Conservation (phyloP, 2,888 invertebrate species). For the Encarsia formosa region DNA sequence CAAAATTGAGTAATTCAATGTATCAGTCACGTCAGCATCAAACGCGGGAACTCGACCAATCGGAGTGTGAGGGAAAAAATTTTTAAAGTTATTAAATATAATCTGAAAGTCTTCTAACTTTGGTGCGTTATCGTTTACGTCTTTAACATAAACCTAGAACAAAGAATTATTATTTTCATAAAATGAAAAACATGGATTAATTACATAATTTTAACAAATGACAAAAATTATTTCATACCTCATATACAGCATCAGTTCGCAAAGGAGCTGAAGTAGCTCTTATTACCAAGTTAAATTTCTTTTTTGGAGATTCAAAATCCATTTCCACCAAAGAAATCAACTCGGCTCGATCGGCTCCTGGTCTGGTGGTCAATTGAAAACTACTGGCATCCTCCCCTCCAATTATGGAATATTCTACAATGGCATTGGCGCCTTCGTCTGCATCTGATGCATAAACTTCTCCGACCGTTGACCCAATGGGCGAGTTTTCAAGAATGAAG, state of each 20-base stretch:
- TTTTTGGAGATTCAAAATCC: slow-evolving; percentile 93
- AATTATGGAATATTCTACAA: slow-evolving; percentile 91
- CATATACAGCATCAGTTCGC: slow-evolving; percentile 82
- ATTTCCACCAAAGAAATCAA: slow-evolving; percentile 84
- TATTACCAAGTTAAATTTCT: slow-evolving; percentile 82
- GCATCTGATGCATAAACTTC: slow-evolving; percentile 87
- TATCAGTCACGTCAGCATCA: slow-evolving; percentile 92
- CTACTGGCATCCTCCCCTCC: slow-evolving; percentile 87
- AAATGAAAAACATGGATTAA: not conserved
- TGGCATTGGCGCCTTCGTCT: slow-evolving; percentile 86
- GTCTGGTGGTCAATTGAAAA: slow-evolving; percentile 76
- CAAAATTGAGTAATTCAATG: slow-evolving; percentile 75
- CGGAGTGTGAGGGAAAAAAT: slow-evolving; percentile 87
- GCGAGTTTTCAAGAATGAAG: slow-evolving; percentile 93
- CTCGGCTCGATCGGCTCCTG: slow-evolving; percentile 81
- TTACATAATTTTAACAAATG: not conserved
- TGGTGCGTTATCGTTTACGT: slow-evolving; percentile 94
- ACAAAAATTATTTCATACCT: slow-evolving; percentile 41
- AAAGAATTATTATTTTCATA: not conserved
- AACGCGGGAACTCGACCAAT: slow-evolving; percentile 89
- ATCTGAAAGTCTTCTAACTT: slow-evolving; percentile 86
- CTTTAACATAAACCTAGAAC: slow-evolving; percentile 77
- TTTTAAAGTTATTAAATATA: slow-evolving; percentile 91
- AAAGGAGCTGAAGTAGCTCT: slow-evolving; percentile 87
- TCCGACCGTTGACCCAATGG: slow-evolving; percentile 89